Conservation (phyloP, 1,140 invertebrate genomes). For the Harpegnathos saltator region DNA sequence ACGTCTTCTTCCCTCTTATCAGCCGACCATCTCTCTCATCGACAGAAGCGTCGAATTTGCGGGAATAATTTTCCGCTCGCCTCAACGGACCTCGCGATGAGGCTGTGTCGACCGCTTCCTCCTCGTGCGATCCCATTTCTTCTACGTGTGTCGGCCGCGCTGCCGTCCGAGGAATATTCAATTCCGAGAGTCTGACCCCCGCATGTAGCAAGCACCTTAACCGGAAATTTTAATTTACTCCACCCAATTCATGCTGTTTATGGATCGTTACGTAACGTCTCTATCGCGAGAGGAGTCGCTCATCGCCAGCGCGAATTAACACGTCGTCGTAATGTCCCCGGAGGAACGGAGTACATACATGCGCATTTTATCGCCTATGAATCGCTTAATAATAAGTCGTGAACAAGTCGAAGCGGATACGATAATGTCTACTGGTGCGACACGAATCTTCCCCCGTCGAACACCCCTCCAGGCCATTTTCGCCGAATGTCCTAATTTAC, state of each 20-base stretch:
- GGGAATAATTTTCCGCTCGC: background rate
- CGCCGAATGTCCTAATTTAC: background rate
- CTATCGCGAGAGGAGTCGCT: background rate
- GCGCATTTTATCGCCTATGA: conserved; percentile 7
- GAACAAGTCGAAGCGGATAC: conserved; percentile 7
- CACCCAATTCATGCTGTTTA: conserved; percentile 41
- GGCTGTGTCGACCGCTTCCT: background rate
- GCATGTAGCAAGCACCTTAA: conserved; percentile 62
- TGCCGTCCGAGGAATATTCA: conserved; percentile 8
- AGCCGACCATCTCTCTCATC: background rate
- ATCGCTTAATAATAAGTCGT: conserved; percentile 24
- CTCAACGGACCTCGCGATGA: background rate
- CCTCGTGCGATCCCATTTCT: background rate
- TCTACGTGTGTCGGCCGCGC: too few relatives aligned
- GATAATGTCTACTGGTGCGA: background rate
- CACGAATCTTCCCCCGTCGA: background rate
- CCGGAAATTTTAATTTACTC: conserved; percentile 52
- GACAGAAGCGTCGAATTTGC: background rate
- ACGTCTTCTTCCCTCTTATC: background rate
- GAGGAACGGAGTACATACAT: background rate
- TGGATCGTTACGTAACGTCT: conserved; percentile 12
- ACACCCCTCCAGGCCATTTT: background rate
- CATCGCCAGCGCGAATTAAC: background rate
- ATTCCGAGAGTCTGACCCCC: conserved; percentile 31
- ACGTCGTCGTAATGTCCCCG: background rate